Base-by-base conservation (phyloP, 2,113 vertebrate species). In the Cichladusa arquata region DNA sequence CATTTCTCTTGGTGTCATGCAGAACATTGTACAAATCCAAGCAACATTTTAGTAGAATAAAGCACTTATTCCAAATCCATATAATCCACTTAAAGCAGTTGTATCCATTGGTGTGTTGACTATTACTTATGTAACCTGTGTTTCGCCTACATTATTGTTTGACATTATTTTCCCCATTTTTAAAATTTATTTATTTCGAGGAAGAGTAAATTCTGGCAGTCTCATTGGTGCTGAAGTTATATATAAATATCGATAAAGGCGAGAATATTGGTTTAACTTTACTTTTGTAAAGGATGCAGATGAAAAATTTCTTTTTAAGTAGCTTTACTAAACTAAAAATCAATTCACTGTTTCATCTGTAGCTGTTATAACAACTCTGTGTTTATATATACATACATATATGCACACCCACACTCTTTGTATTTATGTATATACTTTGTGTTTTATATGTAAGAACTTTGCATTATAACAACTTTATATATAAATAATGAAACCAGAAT, bases 81-180 rank as follows among this genome's bases (percentile, higher is more conserved):
- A 16, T 86, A 92, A 96, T 93, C 64, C 60, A 94, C 88, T 83
- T 88, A 85, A 88, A 84, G n/a, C 42, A 81, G 19, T 86, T 2
- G 1, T 89, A 56, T 65, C 36, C 18, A 20, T 51, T 78, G 26
- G 6, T 95, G n/a, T 93, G 54, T 66, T 80, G 67, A 47, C 26
- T 73, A 36, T 81, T 53, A 22, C 51, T 80, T 91, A 40, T 5
- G 25, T 96, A 89, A 92, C n/a, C 72, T 73, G 22, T 91, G 6
- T 95, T 97, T 96, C 90, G 92, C 44, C 44, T 20, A 10, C 8
- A 19, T 77, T 77, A 54, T 38, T 80, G 28, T 78, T 94, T 74
- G 56, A 86, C 23, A 25, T 88, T 53, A 19, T 50, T 90, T 90
- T 53, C 48, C 26, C 9, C 4, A 7, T 8, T 47, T 42, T 20